phyloP scores from a whole-genome alignment of 92 coral and sea anemone genomes.

The Epizoanthus fatuus region DNA sequence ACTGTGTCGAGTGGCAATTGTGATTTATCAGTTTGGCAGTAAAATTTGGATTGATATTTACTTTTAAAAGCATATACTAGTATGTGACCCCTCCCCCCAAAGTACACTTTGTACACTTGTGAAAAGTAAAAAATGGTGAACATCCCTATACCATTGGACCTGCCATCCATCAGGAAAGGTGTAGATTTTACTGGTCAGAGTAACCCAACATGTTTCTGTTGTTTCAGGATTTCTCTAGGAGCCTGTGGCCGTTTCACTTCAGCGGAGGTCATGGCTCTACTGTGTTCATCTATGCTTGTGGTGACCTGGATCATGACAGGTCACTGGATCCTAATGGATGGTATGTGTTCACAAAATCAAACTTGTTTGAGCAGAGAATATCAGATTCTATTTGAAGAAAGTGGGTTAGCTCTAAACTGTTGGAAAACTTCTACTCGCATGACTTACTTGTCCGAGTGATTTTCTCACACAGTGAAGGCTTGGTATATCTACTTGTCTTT shows the following conservation, averaged over 20 bases:
- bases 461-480: too few relatives aligned
- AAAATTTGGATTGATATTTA: too few relatives aligned
- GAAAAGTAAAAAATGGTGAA: too few relatives aligned
- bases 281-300: slow-evolving; percentile 83
- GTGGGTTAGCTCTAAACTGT: too few relatives aligned
- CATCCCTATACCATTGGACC: background rate
- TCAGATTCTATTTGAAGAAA: background rate
- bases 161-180: background rate
- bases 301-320: slow-evolving; percentile 96
- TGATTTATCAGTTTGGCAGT: too few relatives aligned
- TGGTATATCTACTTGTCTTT: too few relatives aligned
- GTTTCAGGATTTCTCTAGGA: slow-evolving; percentile 79
- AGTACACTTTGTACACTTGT: too few relatives aligned
- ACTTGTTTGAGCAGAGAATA: background rate
- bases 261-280: slow-evolving; percentile 88
- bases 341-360: slow-evolving; percentile 54
- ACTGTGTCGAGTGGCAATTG: too few relatives aligned
- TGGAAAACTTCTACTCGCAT: too few relatives aligned
- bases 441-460: too few relatives aligned
- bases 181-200: background rate
- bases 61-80: too few relatives aligned
- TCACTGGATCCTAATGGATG: slow-evolving; percentile 99
- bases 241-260: slow-evolving; percentile 94
- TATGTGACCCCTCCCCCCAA: too few relatives aligned
- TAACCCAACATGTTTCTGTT: background rate